Evolutionary conservation across 2,888 invertebrate genomes (phyloP).

Genomic region (Amiota minor): DNA sequence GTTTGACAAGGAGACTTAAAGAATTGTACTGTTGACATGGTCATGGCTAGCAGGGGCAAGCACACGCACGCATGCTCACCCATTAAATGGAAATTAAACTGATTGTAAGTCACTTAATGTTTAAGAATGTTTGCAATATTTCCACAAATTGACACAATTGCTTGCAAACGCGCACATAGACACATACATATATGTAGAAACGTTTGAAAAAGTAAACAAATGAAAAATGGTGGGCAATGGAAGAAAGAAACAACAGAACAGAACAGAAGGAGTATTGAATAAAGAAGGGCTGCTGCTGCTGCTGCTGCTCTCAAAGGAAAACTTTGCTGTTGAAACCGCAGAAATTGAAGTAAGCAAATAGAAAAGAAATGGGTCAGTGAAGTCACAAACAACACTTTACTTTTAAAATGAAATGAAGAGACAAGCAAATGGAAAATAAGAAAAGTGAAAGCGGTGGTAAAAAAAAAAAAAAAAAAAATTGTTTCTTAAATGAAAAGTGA

Average conservation of each 20-base stretch:
- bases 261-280: background rate
- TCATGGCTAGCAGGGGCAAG: conserved; percentile 35
- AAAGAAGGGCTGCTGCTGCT: background rate
- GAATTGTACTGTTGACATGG: conserved; percentile 39
- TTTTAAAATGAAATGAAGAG: background rate
- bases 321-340: background rate
- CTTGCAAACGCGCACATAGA: conserved; percentile 4
- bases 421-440: background rate
- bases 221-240: background rate
- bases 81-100: conserved; percentile 15
- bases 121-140: conserved; percentile 31
- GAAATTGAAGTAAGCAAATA: background rate
- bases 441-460: conserved; percentile 14
- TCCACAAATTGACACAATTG: conserved; percentile 40
- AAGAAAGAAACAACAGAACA: too few species aligned
- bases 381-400: background rate
- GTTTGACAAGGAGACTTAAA: conserved; percentile 32
- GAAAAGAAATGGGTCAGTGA: conserved; percentile 14
- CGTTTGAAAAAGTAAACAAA: background rate
- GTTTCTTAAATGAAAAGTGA: conserved; percentile 30
- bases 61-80: background rate
- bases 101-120: background rate
- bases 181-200: background rate
- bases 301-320: conserved; percentile 4
- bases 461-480: too few species aligned